These are phyloP conservation scores for Acanthococcus lagerstroemiae DNA, from an alignment of 2,888 invertebrate genomes.

Conservation along the genomic window DNA sequence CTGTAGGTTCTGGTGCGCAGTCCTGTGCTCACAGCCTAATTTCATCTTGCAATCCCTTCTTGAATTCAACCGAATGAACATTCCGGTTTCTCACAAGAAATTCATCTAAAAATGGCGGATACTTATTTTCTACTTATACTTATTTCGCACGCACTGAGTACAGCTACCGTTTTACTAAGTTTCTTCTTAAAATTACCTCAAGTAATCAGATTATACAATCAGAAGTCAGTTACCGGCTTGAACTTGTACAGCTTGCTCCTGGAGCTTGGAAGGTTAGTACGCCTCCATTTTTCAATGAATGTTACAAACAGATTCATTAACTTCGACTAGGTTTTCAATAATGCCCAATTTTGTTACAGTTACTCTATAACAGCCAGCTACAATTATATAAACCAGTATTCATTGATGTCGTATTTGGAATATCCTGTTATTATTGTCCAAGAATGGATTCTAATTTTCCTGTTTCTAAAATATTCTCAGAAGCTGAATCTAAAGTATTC, in stretches of 20 bases:
- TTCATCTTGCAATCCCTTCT: too few species aligned
- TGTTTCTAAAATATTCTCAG: slow-evolving; percentile 58
- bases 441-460: slow-evolving; percentile 60
- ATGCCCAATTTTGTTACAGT: slow-evolving; percentile 47
- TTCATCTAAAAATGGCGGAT: too few species aligned
- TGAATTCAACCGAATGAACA: too few species aligned
- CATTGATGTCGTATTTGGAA: slow-evolving; percentile 67
- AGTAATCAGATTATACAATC: slow-evolving; percentile 49
- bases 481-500: slow-evolving; percentile 45
- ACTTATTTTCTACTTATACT: too few species aligned
- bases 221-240: slow-evolving; percentile 58
- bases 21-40: too few species aligned
- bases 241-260: slow-evolving; percentile 55
- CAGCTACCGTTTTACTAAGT: slow-evolving; percentile 66
- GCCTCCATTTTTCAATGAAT: not conserved
- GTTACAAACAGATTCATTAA: not conserved
- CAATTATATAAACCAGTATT: slow-evolving; percentile 64
- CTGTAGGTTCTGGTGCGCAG: too few species aligned
- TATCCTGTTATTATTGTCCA: slow-evolving; percentile 70
- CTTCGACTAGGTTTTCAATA: not conserved
- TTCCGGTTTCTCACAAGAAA: too few species aligned
- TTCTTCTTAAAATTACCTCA: slow-evolving; percentile 73
- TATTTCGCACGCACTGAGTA: too few species aligned
- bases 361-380: slow-evolving; percentile 72
- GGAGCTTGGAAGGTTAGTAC: slow-evolving; percentile 56